Evolutionary conservation across 1,140 invertebrate genomes (phyloP).

Genomic region (Orius insidiosus): DNA sequence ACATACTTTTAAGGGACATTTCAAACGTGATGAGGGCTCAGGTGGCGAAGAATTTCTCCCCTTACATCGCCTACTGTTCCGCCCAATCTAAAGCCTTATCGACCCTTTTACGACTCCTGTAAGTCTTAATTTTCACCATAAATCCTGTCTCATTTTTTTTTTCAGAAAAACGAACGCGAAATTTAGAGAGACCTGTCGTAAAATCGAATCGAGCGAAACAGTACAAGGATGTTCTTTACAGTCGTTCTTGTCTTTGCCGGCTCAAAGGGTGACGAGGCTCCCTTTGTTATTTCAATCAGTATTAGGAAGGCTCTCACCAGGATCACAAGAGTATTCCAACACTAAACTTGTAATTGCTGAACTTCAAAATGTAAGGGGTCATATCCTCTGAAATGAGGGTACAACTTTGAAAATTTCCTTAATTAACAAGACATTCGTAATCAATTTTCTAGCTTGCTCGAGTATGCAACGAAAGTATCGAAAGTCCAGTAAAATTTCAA

Average conservation of each 20-base stretch:
- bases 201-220: background rate
- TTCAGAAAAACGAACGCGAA: no score
- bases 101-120: slow-evolving; percentile 57
- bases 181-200: no score
- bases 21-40: slow-evolving; percentile 67
- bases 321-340: no score
- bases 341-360: no score
- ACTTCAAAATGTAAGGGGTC: no score
- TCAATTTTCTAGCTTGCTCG: no score
- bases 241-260: slow-evolving; percentile 14
- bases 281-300: slow-evolving; percentile 13
- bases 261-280: slow-evolving; percentile 14
- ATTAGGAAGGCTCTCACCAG: slow-evolving; percentile 3
- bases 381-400: no score
- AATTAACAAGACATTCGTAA: no score
- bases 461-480: no score
- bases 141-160: no score
- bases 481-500: no score
- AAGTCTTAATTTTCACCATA: slow-evolving; percentile 22
- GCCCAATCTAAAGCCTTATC: slow-evolving; percentile 74
- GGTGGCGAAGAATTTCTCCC: slow-evolving; percentile 57
- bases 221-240: slow-evolving; percentile 11
- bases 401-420: no score
- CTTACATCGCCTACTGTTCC: slow-evolving; percentile 80
- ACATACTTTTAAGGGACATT: slow-evolving; percentile 57